Evolutionary conservation across 2,797 vertebrate genomes (phyloP), one percentile per base, ranked within the genome.

Genomic region (Knipowitschia caucasica): DNA sequence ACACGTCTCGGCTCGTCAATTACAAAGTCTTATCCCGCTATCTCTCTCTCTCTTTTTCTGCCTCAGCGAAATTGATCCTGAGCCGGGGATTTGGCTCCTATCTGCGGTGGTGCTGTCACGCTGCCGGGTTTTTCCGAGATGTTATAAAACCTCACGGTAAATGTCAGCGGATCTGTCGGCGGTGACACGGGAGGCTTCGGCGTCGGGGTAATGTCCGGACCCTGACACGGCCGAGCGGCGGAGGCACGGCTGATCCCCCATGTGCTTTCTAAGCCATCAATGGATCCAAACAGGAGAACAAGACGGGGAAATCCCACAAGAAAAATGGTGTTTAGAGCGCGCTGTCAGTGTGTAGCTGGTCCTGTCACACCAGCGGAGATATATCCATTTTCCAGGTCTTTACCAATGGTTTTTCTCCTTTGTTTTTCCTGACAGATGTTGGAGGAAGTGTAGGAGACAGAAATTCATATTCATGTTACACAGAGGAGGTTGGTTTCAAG

Each of bases 91-190:
- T 73, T 73, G 60, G 29, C 62, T 57, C 53, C 20, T 38, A 74
- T 73, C 64, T 69, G 58, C 57, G 70, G 71, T 59, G 78, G 71
- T 33, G 29, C 71, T 73, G 78, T 83, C 83, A 83, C 60, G 43
- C 63, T 59, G 78, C 75, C 75, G 73, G 77, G 56, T 50, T 15
- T 51, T 70, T 77, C 79, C 73, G 78, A 75, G 80, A 64, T 26
- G 25, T 17, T 56, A 10, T n/a, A n/a, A n/a, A n/a, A 50, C 35
- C 12, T 62, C 30, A 58, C 58, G n/a, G 62, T 63, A 83, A 86
- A 89, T 88, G 83, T 86, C 85, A 86, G 67, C 64, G 29, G 63
- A 75, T 82, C 81, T 70, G 62, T 6, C 27, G 62, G 50, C 64
- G 75, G 63, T 54, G 72, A 84, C 77, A 71, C 46, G 46, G 11